These are phyloP conservation scores for Aspiorhynchus laticeps DNA, from an alignment of 2,113 vertebrate species.

Conservation along the genomic window DNA sequence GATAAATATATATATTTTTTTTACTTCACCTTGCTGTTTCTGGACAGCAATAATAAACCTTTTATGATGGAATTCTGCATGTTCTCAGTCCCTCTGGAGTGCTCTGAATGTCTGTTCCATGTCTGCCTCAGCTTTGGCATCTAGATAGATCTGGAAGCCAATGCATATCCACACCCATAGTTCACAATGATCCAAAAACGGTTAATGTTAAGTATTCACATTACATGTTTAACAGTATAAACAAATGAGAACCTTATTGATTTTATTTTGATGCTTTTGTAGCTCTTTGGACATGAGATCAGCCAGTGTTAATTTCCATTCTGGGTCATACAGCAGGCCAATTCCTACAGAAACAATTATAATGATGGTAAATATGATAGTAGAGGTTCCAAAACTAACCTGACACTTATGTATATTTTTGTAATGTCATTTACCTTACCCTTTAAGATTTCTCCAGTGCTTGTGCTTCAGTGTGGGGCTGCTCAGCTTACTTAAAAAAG, in stretches of 20 bases:
- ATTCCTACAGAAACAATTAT: constrained; percentile 66
- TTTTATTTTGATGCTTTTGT: constrained; percentile 67
- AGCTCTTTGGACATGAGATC: constrained; percentile 75
- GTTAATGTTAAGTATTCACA: not conserved
- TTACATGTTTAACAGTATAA: not conserved
- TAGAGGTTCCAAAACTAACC: not conserved
- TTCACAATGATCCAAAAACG: not conserved
- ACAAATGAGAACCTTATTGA: constrained; percentile 68
- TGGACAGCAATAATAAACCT: constrained; percentile 68
- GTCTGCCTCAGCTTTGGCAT: constrained; percentile 66
- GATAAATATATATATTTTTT: too few species aligned
- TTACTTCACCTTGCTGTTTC: constrained; percentile 51
- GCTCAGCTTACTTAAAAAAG: constrained; percentile 72
- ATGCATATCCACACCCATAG: not conserved
- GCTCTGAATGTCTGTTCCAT: constrained; percentile 69
- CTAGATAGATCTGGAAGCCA: constrained; percentile 65
- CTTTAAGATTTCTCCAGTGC: constrained; percentile 74
- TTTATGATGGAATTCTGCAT: constrained; percentile 69
- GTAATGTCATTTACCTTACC: constrained; percentile 64
- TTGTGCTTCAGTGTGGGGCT: constrained; percentile 67
- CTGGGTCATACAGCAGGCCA: constrained; percentile 61
- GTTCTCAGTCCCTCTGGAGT: constrained; percentile 71
- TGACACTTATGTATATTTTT: not conserved
- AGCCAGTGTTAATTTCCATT: constrained; percentile 72
- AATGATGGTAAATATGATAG: not conserved